Conservation (phyloP, 2,797 vertebrate species). For the Microctenopoma steveboyesi region DNA sequence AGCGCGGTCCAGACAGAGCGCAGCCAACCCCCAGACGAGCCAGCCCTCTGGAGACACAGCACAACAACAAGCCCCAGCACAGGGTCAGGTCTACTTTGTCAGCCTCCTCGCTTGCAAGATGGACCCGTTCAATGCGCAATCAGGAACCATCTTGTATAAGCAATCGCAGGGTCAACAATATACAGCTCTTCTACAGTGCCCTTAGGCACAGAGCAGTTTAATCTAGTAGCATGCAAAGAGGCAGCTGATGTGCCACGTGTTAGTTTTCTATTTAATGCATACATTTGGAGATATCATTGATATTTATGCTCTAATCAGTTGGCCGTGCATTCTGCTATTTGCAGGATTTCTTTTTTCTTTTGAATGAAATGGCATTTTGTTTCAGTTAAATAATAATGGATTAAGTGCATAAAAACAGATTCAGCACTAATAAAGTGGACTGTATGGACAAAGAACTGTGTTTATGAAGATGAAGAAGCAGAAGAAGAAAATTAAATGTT, state of each 20-base stretch:
- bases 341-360: no score
- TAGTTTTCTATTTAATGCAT: no score
- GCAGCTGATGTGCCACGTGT: conserved; percentile 35
- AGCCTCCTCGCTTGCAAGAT: conserved; percentile 50
- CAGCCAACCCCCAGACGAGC: conserved; percentile 67
- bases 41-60: conserved; percentile 67
- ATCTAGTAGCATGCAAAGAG: conserved; percentile 6
- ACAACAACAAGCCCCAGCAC: conserved; percentile 63
- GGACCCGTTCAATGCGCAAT: conserved; percentile 55
- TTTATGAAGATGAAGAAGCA: no score
- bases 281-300: no score
- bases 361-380: no score
- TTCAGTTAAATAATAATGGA: no score
- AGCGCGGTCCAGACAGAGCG: conserved; percentile 66
- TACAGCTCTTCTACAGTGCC: conserved; percentile 42
- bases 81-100: conserved; percentile 70
- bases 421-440: no score
- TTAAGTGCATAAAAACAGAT: no score
- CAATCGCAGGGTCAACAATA: conserved; percentile 38
- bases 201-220: conserved; percentile 41
- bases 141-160: conserved; percentile 40
- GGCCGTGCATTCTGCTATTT: no score
- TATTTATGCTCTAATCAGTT: no score
- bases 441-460: no score
- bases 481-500: no score